A percentile compares a stretch with the other conserved stretches of the same genome.
phyloP scores from a whole-genome alignment of 2,113 vertebrate species.

The Pteruthius melanotis region DNA sequence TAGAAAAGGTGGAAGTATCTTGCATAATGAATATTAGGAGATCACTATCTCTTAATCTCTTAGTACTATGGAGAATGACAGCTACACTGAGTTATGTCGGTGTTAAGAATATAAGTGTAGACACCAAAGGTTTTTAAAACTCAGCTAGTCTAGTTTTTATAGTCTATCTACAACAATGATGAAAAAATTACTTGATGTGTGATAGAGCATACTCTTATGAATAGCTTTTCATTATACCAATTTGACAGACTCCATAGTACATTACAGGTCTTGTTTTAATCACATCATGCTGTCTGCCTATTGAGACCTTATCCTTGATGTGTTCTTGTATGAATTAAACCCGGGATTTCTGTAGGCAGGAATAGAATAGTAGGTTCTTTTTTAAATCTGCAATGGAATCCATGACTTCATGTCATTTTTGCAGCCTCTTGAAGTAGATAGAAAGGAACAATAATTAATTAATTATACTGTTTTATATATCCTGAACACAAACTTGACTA shows the following conservation, averaged over 20 bases:
- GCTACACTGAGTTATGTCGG: not conserved
- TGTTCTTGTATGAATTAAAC: not conserved
- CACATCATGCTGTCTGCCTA: not conserved
- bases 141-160: not conserved
- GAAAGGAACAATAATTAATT: slow-evolving; percentile 38
- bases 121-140: not conserved
- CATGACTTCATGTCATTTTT: slow-evolving; percentile 25
- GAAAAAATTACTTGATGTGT: slow-evolving; percentile 38
- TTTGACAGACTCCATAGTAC: slow-evolving; percentile 38
- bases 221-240: slow-evolving; percentile 49
- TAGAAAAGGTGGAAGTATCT: not conserved
- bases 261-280: not conserved
- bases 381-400: slow-evolving; percentile 49
- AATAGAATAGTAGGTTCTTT: slow-evolving; percentile 23
- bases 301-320: not conserved
- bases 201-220: not conserved
- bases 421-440: not conserved
- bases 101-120: not conserved
- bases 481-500: not conserved
- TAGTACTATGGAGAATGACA: not conserved
- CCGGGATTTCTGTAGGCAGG: not conserved
- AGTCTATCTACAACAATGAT: not conserved
- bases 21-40: not conserved
- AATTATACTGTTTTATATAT: not conserved
- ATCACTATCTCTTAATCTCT: too few species aligned